phyloP scores from a whole-genome alignment of 2,113 vertebrate genomes.

The Orthochromis indermauri region DNA sequence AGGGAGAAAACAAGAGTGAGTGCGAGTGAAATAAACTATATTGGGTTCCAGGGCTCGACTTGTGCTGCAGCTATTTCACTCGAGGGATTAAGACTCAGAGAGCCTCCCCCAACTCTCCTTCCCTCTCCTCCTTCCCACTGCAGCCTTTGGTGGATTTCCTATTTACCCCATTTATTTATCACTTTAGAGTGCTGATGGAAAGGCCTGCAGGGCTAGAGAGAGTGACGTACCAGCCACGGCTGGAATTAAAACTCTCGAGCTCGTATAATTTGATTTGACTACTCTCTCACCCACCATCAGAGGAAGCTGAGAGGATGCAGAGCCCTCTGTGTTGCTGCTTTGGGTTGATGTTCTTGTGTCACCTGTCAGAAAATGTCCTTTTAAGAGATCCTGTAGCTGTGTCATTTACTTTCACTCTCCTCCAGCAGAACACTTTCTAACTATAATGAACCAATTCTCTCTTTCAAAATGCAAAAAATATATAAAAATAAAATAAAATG shows the following conservation, averaged over 20 bases:
- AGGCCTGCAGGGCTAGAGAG: neutral
- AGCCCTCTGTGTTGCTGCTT: neutral
- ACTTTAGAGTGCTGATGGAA: slow-evolving; percentile 19
- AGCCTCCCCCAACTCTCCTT: neutral
- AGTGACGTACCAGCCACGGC: neutral
- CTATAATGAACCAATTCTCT: neutral
- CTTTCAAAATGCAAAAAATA: neutral
- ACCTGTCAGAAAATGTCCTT: neutral
- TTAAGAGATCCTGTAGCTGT: neutral
- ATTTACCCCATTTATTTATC: slow-evolving; percentile 53
- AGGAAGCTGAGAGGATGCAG: neutral
- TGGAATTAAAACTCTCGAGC: slow-evolving; percentile 35
- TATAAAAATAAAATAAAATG: neutral
- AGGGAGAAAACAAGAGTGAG: neutral
- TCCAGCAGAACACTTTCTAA: neutral
- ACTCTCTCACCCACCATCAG: neutral
- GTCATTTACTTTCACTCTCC: neutral
- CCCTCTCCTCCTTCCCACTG: neutral
- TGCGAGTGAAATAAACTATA: neutral
- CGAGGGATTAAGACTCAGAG: slow-evolving; percentile 30
- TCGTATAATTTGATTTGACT: slow-evolving; percentile 26
- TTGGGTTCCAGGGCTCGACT: slow-evolving; percentile 12
- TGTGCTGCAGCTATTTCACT: slow-evolving; percentile 30
- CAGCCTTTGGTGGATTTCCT: slow-evolving; percentile 31
- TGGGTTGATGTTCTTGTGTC: neutral